These are phyloP conservation scores for Gymnarchus niloticus DNA, from an alignment of 2,113 vertebrate species.

Conservation along the genomic window DNA sequence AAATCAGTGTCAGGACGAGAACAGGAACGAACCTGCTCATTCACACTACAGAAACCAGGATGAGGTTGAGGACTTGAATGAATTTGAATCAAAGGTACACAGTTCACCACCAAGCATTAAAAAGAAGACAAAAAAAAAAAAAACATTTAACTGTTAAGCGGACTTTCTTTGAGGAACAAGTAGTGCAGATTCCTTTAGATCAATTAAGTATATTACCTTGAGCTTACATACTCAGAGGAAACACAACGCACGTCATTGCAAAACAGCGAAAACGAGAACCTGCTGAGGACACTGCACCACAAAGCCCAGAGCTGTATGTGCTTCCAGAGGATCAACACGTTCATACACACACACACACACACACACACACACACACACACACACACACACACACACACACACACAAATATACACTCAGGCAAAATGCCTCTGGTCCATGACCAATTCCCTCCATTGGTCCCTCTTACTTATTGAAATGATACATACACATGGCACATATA, in stretches of 20 bases:
- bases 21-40: too few species aligned
- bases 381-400: neutral
- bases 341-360: neutral
- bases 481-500: neutral
- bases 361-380: neutral
- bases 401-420: too few species aligned
- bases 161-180: neutral
- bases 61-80: too few species aligned
- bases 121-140: neutral
- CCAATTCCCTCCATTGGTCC: neutral
- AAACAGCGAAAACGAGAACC: neutral
- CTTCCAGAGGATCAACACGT: neutral
- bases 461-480: neutral
- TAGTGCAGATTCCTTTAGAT: neutral
- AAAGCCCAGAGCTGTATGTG: neutral
- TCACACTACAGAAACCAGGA: too few species aligned
- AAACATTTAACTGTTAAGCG: neutral
- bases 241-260: neutral
- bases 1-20: too few species aligned
- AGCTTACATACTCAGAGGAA: neutral
- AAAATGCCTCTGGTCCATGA: neutral
- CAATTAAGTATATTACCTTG: neutral
- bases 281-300: neutral
- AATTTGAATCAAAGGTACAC: neutral
- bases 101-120: neutral